Percentiles rank a stretch among this genome's conserved stretches.
Conservation (phyloP, 2,888 invertebrate species). For the Morpho achilles region DNA sequence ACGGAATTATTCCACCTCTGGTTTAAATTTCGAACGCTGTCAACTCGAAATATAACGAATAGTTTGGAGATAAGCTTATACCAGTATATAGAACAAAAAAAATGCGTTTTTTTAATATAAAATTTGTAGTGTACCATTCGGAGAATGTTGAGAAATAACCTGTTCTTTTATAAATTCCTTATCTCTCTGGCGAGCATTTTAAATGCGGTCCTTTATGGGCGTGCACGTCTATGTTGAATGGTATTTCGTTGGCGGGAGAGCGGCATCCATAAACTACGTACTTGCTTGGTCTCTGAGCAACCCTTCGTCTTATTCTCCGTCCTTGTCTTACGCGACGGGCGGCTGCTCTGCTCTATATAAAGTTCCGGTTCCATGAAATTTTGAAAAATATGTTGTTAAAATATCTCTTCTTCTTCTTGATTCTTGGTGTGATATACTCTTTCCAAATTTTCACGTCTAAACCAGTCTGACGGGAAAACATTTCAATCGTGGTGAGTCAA, state of each 20-base stretch:
- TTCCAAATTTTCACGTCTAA: no score
- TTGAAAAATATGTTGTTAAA: not conserved
- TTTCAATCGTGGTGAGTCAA: no score
- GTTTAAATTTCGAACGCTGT: slow-evolving; percentile 48
- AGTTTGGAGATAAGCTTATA: slow-evolving; percentile 32
- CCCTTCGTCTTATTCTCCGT: slow-evolving; percentile 80
- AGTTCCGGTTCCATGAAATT: slow-evolving; percentile 34
- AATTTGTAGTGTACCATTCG: slow-evolving; percentile 20
- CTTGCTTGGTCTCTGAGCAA: slow-evolving; percentile 73
- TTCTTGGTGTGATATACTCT: no score
- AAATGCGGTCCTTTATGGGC: slow-evolving; percentile 74
- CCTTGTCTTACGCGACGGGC: slow-evolving; percentile 77
- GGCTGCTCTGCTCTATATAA: slow-evolving; percentile 69
- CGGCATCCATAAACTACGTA: slow-evolving; percentile 51
- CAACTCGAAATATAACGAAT: slow-evolving; percentile 33
- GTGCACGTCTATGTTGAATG: slow-evolving; percentile 61
- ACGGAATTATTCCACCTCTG: slow-evolving; percentile 70
- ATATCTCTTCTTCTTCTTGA: no score
- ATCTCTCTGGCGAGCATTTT: slow-evolving; percentile 76
- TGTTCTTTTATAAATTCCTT: slow-evolving; percentile 66
- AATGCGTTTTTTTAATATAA: slow-evolving; percentile 48
- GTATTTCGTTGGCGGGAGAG: slow-evolving; percentile 45
- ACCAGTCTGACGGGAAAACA: no score
- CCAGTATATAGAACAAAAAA: slow-evolving; percentile 49
- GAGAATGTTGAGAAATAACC: slow-evolving; percentile 28